Evolutionary conservation across 2,888 invertebrate species (phyloP), one percentile per base, ranked within the genome.

Genomic region (Rotaria magnacalcarata): DNA sequence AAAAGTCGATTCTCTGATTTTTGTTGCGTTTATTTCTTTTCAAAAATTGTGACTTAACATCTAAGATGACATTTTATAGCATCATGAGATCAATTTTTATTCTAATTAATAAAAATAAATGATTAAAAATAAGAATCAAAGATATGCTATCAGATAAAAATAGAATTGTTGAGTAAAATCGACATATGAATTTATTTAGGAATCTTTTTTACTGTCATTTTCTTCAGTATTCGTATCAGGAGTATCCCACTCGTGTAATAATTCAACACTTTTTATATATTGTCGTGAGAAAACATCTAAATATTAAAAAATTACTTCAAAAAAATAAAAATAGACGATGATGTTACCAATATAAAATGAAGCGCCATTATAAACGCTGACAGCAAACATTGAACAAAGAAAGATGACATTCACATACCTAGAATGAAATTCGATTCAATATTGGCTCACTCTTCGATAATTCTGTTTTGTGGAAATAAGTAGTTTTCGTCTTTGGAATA

Each of bases 211-310:
- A 2, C 34, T 6, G 2, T 41, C 5, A 34, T 67, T 67, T 27
- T 67, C 27, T 34, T 67, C 5, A 34, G 11, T 67, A 34, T 67
- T 34, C 14, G 8, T 47, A 80, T 47, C n/a, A 4, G 47, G 11
- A 47, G 24, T 34, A 34, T 67, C 80, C 21, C 2, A 47, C 24
- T 24, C 47, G 10, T 80, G n/a, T 80, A 80, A 43, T 43, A 80
- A 24, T 80, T 80, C 14, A n/a, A 80, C 14, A 47, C 80, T 80
- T 80, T 80, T 80, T 43, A 80, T 80, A 80, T 80, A 80, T 47
- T 47, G 80, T n/a, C n/a, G 80, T n/a, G 80, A 80, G 19, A 80
- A 80, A 8, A 80, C 80, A 10, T 80, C 67, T 67, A 34, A 34
- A 67, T 34, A 19, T 16, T 3, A 41, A 34, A 19, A 34, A 67